Conservation (phyloP, 2,888 invertebrate genomes). For the Acleris sparsana region DNA sequence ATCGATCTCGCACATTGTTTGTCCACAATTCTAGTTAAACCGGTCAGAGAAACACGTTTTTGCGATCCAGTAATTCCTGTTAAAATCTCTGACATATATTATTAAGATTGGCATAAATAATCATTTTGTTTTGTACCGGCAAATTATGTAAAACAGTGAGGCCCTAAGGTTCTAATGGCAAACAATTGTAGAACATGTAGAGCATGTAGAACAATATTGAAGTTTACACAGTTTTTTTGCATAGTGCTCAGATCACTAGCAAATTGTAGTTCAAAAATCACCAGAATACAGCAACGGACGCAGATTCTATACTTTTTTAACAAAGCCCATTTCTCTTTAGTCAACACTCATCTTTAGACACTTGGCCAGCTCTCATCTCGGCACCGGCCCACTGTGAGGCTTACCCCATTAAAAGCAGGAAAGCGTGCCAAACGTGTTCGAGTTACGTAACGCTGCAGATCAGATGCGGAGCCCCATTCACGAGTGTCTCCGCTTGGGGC, state of each 20-base stretch:
- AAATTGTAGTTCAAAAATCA: too few relatives aligned
- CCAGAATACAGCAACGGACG: too few relatives aligned
- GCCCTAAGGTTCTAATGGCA: too few relatives aligned
- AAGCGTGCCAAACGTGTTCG: conserved; percentile 55
- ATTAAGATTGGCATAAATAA: too few relatives aligned
- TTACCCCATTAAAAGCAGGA: conserved; percentile 41
- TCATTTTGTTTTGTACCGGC: too few relatives aligned
- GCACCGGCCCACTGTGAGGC: conserved; percentile 3
- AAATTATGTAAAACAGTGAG: neutral
- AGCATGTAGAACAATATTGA: too few relatives aligned
- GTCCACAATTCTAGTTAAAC: neutral
- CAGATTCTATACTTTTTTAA: too few relatives aligned
- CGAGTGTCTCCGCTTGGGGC: conserved; percentile 42
- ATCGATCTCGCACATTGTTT: neutral
- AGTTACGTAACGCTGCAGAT: conserved; percentile 71
- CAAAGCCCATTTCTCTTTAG: too few relatives aligned
- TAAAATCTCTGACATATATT: neutral
- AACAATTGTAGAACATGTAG: too few relatives aligned
- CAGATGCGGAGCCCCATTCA: conserved; percentile 69
- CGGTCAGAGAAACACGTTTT: neutral
- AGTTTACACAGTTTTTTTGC: too few relatives aligned
- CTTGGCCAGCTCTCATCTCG: conserved; percentile 3
- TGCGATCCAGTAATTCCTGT: neutral
- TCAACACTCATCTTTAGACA: too few relatives aligned
- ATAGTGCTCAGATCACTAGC: too few relatives aligned